A percentile compares a stretch with the other conserved stretches of the same genome.
phyloP scores from a whole-genome alignment of 2,888 invertebrate species.

The Drosophila koepferae region DNA sequence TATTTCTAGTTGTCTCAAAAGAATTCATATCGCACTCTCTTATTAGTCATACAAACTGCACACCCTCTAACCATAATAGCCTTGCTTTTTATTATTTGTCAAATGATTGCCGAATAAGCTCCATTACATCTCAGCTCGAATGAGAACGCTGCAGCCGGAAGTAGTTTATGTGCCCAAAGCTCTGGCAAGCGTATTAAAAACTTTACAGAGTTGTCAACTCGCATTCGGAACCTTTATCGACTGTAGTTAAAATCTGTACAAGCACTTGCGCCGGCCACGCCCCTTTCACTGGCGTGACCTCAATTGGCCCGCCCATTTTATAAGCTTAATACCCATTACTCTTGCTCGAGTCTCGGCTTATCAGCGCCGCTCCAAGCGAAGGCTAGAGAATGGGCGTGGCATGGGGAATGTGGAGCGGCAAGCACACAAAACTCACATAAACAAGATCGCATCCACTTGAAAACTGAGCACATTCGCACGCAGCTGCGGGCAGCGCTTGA shows the following conservation, averaged over 20 bases:
- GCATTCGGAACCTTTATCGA: conserved; percentile 28
- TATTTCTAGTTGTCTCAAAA: neutral
- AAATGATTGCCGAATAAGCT: neutral
- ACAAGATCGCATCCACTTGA: conserved; percentile 76
- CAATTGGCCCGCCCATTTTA: conserved; percentile 42
- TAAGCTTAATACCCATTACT: conserved; percentile 48
- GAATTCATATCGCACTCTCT: too few relatives aligned
- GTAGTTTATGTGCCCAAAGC: neutral
- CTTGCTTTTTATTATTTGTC: neutral
- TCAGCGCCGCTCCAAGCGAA: conserved; percentile 30
- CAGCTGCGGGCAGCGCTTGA: conserved; percentile 19
- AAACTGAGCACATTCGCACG: conserved; percentile 59
- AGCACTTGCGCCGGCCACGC: conserved; percentile 3
- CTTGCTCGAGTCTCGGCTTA: conserved; percentile 11
- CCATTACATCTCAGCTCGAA: too few relatives aligned
- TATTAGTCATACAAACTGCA: neutral
- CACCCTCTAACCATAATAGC: too few relatives aligned
- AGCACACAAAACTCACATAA: conserved; percentile 65
- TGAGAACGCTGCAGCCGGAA: neutral
- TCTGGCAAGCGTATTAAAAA: neutral
- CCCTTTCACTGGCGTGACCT: conserved; percentile 29
- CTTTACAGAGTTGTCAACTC: conserved; percentile 19
- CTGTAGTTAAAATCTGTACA: conserved; percentile 30
- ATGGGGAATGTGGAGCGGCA: neutral
- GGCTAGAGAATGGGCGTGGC: neutral